phyloP scores from a whole-genome alignment of 2,113 vertebrate species.

The Centrocercus urophasianus region DNA sequence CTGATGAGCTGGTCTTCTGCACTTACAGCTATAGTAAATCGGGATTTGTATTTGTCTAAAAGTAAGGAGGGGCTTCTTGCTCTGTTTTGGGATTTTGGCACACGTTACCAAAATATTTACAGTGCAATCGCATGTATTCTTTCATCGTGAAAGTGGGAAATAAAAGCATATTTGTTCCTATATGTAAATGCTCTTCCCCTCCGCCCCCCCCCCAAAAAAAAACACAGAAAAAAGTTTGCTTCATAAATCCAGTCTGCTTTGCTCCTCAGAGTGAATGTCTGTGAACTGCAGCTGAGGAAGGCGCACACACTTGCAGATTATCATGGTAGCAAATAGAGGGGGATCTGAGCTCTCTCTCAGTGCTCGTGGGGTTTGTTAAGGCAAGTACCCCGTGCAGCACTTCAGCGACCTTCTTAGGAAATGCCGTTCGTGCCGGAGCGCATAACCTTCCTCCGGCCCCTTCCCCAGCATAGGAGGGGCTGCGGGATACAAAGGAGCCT shows the following conservation, averaged over 20 bases:
- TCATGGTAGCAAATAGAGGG: not conserved
- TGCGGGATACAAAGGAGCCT: constrained; percentile 26
- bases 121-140: not conserved
- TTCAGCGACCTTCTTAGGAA: constrained; percentile 79
- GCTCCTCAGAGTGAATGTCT: not conserved
- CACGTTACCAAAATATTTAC: not conserved
- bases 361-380: not conserved
- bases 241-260: not conserved
- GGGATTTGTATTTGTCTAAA: not conserved
- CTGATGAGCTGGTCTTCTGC: not conserved
- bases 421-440: constrained; percentile 79
- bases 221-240: not conserved
- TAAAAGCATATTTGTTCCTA: not conserved
- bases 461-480: constrained; percentile 25
- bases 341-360: not conserved
- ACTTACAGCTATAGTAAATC: not conserved
- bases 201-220: not conserved
- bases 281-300: rapidly evolving
- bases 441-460: constrained; percentile 53
- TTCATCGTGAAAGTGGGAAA: constrained; percentile 37
- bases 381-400: constrained; percentile 38
- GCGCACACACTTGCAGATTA: not conserved
- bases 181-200: constrained; percentile 10
- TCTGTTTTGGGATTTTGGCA: not conserved
- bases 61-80: not conserved